Base-by-base conservation (phyloP, 2,113 vertebrate species). In the Meleagris gallopavo region DNA sequence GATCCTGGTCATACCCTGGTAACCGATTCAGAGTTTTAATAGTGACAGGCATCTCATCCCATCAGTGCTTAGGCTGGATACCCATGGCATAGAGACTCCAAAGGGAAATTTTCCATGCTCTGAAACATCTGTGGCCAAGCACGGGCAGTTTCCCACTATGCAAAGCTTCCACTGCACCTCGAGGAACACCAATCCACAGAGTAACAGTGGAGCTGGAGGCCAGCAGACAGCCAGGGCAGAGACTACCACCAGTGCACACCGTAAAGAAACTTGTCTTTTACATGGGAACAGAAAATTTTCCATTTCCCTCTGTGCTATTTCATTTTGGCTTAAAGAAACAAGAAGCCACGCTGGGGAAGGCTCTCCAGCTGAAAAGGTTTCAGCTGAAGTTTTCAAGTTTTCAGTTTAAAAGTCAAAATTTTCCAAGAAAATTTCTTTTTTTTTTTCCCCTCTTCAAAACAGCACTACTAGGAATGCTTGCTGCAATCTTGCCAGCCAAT, bases 331-430 rank as follows among this genome's bases (percentile, higher is more conserved):
- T 86, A 73, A 91, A 54, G 52, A 90, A 90, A 83, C 57, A 88
- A 65, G 36, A 90, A 83, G 61, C 76, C 30, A 32, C 54, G 36
- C 1, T 3, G 9, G 27, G 72, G 52, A 93, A 93, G 43, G 45
- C 54, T 95, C 75, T 52, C 1, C 60, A 81, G 55, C 30, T 58
- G 55, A 58, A 58, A 58, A 58, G 52, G 74, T 91, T 91, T 90
- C 82, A 77, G 79, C 40, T 61, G 60, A 77, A 89, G 80, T 89
- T 91, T 94, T 86, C 34, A 93, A 89, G 82, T 95, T 94, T 77
- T 41, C 36, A 91, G 67, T 75, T 93, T 67, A 62, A 87, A 95
- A 97, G 66, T 83, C 7, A 71, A 83, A 89, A 67, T 81, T 94
- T 93, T 93, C 89, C 85, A 55, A 32, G 29, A 55, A 10, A 11